Percentiles rank a stretch among this genome's conserved stretches.
These are phyloP conservation scores for Prionace glauca DNA, from an alignment of 2,797 vertebrate species.

Conservation along the genomic window DNA sequence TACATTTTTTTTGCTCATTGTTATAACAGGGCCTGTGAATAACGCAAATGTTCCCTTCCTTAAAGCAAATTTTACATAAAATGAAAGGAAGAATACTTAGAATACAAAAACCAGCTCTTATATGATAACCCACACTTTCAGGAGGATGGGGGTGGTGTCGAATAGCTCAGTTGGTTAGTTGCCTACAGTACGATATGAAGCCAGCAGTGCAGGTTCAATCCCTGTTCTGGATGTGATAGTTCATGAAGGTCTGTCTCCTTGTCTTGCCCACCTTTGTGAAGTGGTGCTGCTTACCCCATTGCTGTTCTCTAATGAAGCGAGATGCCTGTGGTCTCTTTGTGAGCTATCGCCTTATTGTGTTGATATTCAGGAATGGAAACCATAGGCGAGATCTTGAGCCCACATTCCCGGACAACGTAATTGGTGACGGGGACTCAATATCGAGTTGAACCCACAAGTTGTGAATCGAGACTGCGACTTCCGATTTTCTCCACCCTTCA, in stretches of 20 bases:
- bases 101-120: background rate
- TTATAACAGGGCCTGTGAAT: background rate
- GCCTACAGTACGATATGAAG: no score
- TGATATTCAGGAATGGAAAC: background rate
- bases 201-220: background rate
- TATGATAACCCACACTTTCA: background rate
- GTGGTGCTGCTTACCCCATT: background rate
- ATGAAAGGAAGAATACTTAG: background rate
- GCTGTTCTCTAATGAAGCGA: background rate
- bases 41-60: background rate
- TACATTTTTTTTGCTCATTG: background rate
- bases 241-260: background rate
- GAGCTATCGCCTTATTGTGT: background rate
- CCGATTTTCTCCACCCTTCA: no score
- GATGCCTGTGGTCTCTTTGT: background rate
- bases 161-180: background rate
- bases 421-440: no score
- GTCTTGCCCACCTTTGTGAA: background rate
- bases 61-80: background rate
- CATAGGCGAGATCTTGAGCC: no score
- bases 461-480: no score
- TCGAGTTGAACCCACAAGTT: no score
- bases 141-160: no score
- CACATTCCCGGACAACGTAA: no score
- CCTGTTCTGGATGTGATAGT: background rate